phyloP scores from a whole-genome alignment of 2,113 vertebrate species.

The Holacanthus passer region DNA sequence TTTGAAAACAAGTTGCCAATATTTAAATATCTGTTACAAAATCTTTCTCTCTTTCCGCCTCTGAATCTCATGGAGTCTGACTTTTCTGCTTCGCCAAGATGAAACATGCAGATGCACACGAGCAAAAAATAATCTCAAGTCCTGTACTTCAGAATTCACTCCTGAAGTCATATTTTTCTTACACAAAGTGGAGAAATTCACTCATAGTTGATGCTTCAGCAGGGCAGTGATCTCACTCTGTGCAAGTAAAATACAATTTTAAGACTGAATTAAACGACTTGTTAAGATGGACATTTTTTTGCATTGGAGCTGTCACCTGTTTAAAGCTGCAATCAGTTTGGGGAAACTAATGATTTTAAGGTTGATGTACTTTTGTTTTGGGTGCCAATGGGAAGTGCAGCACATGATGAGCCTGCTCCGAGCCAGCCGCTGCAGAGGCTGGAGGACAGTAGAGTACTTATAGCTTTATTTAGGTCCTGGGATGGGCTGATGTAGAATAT shows the following conservation, averaged over 20 bases:
- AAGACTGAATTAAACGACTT: not conserved
- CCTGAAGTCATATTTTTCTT: not conserved
- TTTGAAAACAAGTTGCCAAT: conserved; percentile 60
- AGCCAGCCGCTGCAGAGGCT: conserved; percentile 38
- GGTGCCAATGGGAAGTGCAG: conserved; percentile 50
- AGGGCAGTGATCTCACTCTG: not conserved
- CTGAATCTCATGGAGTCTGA: conserved; percentile 10
- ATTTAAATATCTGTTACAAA: conserved; percentile 57
- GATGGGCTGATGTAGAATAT: conserved; percentile 53
- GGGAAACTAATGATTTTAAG: not conserved
- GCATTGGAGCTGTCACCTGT: not conserved
- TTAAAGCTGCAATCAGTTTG: conserved; percentile 8
- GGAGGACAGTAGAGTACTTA: conserved; percentile 20
- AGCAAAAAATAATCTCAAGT: not conserved
- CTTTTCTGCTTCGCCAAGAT: conserved; percentile 37
- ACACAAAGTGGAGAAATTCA: too few species aligned
- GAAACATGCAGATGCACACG: not conserved
- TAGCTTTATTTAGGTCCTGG: conserved; percentile 62
- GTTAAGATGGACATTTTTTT: not conserved
- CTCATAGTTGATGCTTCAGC: not conserved
- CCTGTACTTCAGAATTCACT: not conserved
- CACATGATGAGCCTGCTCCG: conserved; percentile 18
- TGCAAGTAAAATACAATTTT: not conserved
- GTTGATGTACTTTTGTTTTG: conserved; percentile 29
- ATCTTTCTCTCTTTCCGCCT: conserved; percentile 12